Percentiles rank a stretch among this genome's conserved stretches.
Conservation (phyloP, 2,888 invertebrate species). For the Nasonia oneida region DNA sequence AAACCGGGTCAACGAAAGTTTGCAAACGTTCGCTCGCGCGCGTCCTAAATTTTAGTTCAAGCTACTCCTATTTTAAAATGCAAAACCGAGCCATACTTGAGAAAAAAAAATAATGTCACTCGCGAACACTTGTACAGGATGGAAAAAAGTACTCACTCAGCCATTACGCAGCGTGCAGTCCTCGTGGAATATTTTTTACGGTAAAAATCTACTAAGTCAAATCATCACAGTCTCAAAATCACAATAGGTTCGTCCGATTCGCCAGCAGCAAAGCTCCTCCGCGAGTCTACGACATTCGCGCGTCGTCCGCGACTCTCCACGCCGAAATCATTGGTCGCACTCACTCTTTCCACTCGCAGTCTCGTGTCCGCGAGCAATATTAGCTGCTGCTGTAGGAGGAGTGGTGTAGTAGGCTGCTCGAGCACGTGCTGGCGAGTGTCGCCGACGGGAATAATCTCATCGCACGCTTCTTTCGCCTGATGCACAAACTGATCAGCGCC, state of each 20-base stretch:
- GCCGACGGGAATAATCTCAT: conserved; percentile 41
- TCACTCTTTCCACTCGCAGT: not conserved
- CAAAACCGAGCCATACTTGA: not conserved
- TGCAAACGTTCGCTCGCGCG: not conserved
- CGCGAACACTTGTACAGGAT: not conserved
- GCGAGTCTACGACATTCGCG: conserved; percentile 20
- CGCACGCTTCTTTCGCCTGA: conserved; percentile 11
- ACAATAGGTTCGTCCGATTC: conserved; percentile 2
- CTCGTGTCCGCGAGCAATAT: not conserved
- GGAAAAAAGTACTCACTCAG: conserved; percentile 48
- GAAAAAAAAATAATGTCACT: not conserved
- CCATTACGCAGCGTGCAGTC: conserved; percentile 1
- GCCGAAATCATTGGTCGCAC: not conserved
- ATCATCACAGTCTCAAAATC: conserved; percentile 43
- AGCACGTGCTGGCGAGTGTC: conserved; percentile 14
- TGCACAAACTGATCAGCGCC: not conserved
- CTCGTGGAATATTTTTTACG: not conserved
- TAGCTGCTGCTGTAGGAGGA: not conserved
- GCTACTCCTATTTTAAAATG: not conserved
- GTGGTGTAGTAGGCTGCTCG: conserved; percentile 1
- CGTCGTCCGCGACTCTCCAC: conserved; percentile 45
- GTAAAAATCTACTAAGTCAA: not conserved
- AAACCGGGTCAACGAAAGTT: not conserved
- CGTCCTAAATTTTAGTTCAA: not conserved
- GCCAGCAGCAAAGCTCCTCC: not conserved